Percentiles rank a stretch among this genome's conserved stretches.
phyloP scores from a whole-genome alignment of 30 jellyfish, hydroid and myxozoan species.

The Aurelia sp. region DNA sequence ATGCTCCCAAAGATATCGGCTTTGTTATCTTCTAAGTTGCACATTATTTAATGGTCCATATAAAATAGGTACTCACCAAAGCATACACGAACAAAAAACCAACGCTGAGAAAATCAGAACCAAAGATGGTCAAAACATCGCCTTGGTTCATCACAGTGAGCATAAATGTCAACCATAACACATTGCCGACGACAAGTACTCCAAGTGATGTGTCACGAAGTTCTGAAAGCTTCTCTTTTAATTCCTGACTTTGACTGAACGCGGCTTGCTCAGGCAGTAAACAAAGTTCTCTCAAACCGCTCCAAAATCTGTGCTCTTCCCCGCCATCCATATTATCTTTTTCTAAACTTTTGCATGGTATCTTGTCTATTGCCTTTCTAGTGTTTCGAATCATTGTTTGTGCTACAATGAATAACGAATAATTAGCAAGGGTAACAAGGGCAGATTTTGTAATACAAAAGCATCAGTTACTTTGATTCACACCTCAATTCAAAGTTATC shows the following conservation, averaged over 20 bases:
- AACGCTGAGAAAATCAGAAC: slow-evolving; percentile 92
- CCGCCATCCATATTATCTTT: slow-evolving; percentile 82
- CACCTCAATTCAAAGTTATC: too few species aligned
- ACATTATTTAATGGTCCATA: too few species aligned
- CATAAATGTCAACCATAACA: slow-evolving; percentile 94
- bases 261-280: slow-evolving; percentile 98
- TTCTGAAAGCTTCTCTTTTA: slow-evolving; percentile 89
- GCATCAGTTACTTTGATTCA: too few species aligned
- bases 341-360: slow-evolving; percentile 39
- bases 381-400: slow-evolving; percentile 86
- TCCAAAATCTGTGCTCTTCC: slow-evolving; percentile 84
- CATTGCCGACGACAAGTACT: slow-evolving; percentile 83
- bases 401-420: slow-evolving; percentile 39
- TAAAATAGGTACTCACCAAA: slow-evolving; percentile 41
- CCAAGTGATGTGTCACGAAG: slow-evolving; percentile 85
- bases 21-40: too few species aligned
- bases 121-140: slow-evolving; percentile 56
- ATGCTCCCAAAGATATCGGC: too few species aligned
- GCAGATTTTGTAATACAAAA: too few species aligned
- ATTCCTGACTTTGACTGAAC: slow-evolving; percentile 80
- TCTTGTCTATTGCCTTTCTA: slow-evolving; percentile 71
- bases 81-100: slow-evolving; percentile 87
- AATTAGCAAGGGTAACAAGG: background rate
- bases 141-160: slow-evolving; percentile 96
- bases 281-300: slow-evolving; percentile 71